Percentiles rank a stretch among this genome's conserved stretches.
phyloP scores from a whole-genome alignment of 2,888 invertebrate genomes.

The Tipula vernalis region DNA sequence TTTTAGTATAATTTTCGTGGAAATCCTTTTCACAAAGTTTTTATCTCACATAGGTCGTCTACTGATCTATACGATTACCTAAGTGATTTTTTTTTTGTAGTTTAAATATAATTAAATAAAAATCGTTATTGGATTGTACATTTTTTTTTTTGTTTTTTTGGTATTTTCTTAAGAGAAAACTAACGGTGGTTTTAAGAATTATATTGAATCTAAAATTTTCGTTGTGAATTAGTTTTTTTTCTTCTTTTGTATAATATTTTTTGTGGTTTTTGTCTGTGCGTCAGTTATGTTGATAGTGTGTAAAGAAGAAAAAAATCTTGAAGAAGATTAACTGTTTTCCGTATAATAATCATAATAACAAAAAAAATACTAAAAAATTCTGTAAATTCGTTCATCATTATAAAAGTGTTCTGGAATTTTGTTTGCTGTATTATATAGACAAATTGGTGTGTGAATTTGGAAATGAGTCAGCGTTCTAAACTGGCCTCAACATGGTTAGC shows the following conservation, averaged over 20 bases:
- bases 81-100: neutral
- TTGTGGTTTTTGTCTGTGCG: neutral
- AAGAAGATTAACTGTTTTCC: neutral
- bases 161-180: neutral
- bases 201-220: neutral
- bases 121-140: neutral
- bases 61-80: neutral
- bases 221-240: neutral
- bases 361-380: neutral
- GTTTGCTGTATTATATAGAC: neutral
- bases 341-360: neutral
- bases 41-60: neutral
- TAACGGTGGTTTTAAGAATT: neutral
- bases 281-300: neutral
- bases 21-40: neutral
- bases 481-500: constrained; percentile 5
- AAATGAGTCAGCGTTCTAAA: neutral
- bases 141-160: neutral
- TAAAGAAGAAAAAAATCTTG: neutral
- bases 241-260: neutral
- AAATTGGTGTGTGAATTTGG: neutral
- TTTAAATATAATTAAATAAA: neutral
- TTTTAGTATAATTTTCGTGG: neutral
- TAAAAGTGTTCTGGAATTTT: neutral
- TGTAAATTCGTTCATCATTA: neutral